Conservation (phyloP, 2,113 vertebrate genomes). For the Pithys albifrons region DNA sequence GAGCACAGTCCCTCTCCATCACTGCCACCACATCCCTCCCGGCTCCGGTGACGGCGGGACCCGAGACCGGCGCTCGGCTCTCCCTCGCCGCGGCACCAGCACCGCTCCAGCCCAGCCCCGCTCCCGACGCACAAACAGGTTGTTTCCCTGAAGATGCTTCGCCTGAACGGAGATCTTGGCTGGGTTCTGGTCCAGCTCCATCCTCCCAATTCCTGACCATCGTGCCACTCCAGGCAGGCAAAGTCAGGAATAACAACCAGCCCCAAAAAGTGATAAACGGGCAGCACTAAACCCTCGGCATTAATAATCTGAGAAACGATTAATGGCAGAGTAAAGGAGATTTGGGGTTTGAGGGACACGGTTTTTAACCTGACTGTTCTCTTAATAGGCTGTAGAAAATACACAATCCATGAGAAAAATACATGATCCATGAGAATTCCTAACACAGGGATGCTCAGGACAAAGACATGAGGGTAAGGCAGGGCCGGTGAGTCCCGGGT, state of each 20-base stretch:
- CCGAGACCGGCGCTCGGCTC: neutral
- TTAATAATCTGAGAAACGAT: constrained; percentile 17
- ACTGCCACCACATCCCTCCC: neutral
- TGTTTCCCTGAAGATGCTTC: neutral
- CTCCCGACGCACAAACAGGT: neutral
- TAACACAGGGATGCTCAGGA: accelerated
- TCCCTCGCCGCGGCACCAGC: neutral
- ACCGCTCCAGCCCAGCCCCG: neutral
- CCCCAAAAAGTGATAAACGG: neutral
- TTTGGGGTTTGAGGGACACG: constrained; percentile 31
- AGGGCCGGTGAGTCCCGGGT: neutral
- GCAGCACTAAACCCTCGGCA: neutral
- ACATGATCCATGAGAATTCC: neutral
- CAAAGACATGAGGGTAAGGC: neutral
- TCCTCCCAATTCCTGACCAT: neutral
- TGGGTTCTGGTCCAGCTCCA: neutral
- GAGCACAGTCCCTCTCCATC: neutral
- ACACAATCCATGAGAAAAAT: neutral
- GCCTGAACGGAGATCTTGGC: neutral
- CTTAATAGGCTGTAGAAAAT: neutral
- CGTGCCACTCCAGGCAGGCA: neutral
- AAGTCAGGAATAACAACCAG: neutral
- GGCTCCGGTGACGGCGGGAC: neutral
- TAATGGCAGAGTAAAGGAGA: constrained; percentile 41
- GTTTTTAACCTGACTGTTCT: neutral